phyloP scores from a whole-genome alignment of 2,113 vertebrate species.

The Apodemus sylvaticus region DNA sequence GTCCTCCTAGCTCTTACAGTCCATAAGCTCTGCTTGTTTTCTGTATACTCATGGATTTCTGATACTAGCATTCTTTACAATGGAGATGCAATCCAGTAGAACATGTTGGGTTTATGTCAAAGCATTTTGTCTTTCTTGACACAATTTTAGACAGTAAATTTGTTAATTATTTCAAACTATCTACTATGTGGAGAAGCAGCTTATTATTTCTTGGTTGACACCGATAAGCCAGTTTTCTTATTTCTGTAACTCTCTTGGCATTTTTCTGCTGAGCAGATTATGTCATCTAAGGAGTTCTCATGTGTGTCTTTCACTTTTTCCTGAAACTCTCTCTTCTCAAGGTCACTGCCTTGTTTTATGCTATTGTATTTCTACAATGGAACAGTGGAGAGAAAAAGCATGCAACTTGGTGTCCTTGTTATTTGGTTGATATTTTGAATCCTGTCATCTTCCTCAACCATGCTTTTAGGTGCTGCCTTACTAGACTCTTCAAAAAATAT shows the following conservation, averaged over 20 bases:
- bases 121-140: background rate
- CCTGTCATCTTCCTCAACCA: background rate
- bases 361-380: background rate
- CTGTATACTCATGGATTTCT: background rate
- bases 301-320: background rate
- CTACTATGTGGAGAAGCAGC: background rate
- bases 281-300: background rate
- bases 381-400: background rate
- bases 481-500: background rate
- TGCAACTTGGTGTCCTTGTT: background rate
- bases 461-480: background rate
- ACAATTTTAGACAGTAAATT: background rate
- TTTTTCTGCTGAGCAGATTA: background rate
- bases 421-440: background rate
- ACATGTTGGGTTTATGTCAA: background rate
- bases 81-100: background rate
- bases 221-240: conserved; percentile 20
- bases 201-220: conserved; percentile 23
- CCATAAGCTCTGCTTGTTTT: background rate
- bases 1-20: background rate
- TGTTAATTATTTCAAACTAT: background rate
- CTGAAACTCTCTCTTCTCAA: background rate
- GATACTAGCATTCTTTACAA: background rate
- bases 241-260: background rate
- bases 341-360: background rate